Base-by-base conservation (phyloP, 1,140 invertebrate species). In the Copidosoma floridanum region DNA sequence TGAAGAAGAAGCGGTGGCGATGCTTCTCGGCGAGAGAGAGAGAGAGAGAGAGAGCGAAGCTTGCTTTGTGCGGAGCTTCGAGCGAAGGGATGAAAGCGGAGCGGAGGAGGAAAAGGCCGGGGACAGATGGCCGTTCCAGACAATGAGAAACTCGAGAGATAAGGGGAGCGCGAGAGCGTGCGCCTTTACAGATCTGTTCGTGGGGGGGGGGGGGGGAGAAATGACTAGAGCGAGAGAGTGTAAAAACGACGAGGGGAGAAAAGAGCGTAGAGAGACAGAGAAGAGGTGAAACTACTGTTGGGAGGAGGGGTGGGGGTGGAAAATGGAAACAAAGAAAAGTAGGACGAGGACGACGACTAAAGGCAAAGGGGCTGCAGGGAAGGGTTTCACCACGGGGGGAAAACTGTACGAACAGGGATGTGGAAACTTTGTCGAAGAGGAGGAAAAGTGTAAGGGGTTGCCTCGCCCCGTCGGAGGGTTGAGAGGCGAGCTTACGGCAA, bases 111-210 rank as follows among this genome's bases (percentile, higher is more conserved):
- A 77, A 76, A 78, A 76, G 78, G 70, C 68, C 70, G 68, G 71
- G 73, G 75, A 78, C 77, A 78, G 77, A 78, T 78, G 77, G 76
- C 76, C 71, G 73, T 76, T 77, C 72, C 74, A 77, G 75, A 79
- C 76, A 79, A 79, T 77, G 76, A 78, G 76, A 77, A 79, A 79
- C 75, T 79, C 71, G 67, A 77, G 73, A 77, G 77, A 79, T 77
- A 78, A 77, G 75, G 74, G 75, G 72, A 68, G 66, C 55, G 64
- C 61, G 67, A 69, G 61, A 46, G 50, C 55, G 60, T 40, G 56
- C 41, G 53, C 5, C 0, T 29, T n/a, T 3, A 14, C 21, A n/a
- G 44, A 21, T 21, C 11, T 46, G 7, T 46, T 32, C 18, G 11
- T 16, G 18, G 38, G 37, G 35, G 47, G 20, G 43, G 46, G n/a